Evolutionary conservation across 1,140 invertebrate genomes (phyloP).

Genomic region (Calosoma granatense): DNA sequence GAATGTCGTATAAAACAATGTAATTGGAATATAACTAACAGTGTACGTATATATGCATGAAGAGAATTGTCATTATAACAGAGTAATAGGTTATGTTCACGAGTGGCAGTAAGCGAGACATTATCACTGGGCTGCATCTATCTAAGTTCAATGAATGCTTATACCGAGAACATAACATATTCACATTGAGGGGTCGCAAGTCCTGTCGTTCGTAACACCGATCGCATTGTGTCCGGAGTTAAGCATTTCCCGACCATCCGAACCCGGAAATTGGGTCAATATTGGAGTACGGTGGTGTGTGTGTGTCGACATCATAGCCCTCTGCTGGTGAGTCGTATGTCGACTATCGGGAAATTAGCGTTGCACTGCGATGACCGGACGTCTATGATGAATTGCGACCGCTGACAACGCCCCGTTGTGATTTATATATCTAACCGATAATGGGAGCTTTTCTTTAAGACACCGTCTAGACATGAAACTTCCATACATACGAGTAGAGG

Average conservation of each 20-base stretch:
- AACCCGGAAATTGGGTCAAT: background rate
- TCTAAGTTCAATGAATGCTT: background rate
- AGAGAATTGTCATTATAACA: too few relatives aligned
- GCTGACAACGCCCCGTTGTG: background rate
- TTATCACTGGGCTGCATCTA: too few relatives aligned
- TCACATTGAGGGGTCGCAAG: background rate
- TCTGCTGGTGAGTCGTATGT: too few relatives aligned
- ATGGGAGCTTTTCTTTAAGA: background rate
- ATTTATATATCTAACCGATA: background rate
- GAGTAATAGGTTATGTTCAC: background rate
- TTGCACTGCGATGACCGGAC: background rate
- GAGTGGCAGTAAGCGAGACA: too few relatives aligned
- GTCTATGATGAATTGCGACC: background rate
- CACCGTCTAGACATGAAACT: background rate
- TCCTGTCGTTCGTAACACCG: too few relatives aligned
- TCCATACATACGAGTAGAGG: too few relatives aligned
- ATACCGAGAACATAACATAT: background rate
- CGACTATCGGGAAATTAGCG: background rate
- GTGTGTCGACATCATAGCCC: background rate
- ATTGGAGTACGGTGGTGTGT: background rate
- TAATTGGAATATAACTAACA: too few relatives aligned
- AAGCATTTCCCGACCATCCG: background rate
- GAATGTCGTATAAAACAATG: too few relatives aligned
- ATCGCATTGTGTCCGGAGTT: background rate
- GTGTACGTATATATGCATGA: too few relatives aligned